phyloP scores from a whole-genome alignment of 2,113 vertebrate species.

The Centropristis striata region DNA sequence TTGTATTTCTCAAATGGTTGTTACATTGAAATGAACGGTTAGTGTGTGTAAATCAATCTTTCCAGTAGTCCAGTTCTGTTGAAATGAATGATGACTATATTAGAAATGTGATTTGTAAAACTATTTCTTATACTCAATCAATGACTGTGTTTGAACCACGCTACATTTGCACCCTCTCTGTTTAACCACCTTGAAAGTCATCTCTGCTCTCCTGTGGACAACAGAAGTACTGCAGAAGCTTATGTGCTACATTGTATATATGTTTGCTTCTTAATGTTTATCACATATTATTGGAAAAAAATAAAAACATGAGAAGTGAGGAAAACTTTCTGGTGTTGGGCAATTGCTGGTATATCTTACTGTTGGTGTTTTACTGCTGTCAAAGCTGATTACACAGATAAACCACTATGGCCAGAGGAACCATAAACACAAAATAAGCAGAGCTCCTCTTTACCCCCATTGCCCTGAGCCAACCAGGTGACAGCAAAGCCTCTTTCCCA shows the following conservation, averaged over 20 bases:
- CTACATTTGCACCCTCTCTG: not conserved
- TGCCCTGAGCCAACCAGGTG: constrained; percentile 72
- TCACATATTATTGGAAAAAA: not conserved
- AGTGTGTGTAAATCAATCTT: not conserved
- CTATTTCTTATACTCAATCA: not conserved
- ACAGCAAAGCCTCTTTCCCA: constrained; percentile 56
- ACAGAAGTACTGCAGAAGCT: constrained; percentile 31
- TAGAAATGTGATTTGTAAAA: not conserved
- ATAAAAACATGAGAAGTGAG: constrained; percentile 28
- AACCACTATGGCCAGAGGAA: constrained; percentile 37
- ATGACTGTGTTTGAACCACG: not conserved
- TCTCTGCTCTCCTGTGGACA: constrained; percentile 65
- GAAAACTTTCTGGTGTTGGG: not conserved
- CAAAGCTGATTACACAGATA: constrained; percentile 19
- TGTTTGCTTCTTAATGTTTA: constrained; percentile 8
- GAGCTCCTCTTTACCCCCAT: constrained; percentile 65
- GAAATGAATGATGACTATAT: not conserved
- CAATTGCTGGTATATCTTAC: not conserved
- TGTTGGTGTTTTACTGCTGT: constrained; percentile 19
- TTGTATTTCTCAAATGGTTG: not conserved
- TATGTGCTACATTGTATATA: not conserved
- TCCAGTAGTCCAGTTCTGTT: not conserved
- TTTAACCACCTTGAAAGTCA: constrained; percentile 8
- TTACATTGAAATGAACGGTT: not conserved
- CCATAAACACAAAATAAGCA: constrained; percentile 81